Conservation (phyloP, 2,797 vertebrate species). For the Bovichtus diacanthus region DNA sequence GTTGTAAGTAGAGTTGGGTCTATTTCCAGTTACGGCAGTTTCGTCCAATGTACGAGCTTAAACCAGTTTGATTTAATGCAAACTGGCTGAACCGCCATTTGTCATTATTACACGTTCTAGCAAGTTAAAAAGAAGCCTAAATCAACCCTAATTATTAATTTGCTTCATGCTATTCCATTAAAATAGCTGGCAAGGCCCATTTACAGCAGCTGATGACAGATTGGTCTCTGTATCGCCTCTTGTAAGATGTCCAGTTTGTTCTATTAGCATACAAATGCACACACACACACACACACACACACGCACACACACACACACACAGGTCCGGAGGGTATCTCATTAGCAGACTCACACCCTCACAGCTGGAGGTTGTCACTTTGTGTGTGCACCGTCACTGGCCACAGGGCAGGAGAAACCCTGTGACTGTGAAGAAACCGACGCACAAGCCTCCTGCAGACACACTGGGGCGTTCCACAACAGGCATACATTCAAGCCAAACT, state of each 20-base stretch:
- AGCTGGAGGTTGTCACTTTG: conserved; percentile 76
- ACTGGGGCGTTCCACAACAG: background rate
- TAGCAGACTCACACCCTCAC: conserved; percentile 77
- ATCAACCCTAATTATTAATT: background rate
- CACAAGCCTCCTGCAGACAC: conserved; percentile 28
- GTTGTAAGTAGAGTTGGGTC: background rate
- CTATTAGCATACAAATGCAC: conserved; percentile 33
- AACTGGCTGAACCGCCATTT: no score
- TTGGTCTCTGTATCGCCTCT: conserved; percentile 22
- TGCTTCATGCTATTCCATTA: background rate
- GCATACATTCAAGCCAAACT: conserved; percentile 7
- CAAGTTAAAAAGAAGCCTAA: no score
- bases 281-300: background rate
- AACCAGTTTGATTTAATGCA: no score
- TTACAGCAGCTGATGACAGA: conserved; percentile 26
- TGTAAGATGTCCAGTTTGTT: conserved; percentile 33
- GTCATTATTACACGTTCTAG: no score
- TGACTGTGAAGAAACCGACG: conserved; percentile 36
- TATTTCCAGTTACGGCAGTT: no score
- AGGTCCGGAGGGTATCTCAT: conserved; percentile 68
- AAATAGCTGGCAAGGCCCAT: background rate
- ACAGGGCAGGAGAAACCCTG: conserved; percentile 60
- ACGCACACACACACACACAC: conserved; percentile 9
- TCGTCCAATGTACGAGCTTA: no score
- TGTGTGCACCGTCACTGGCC: conserved; percentile 51